Evolutionary conservation across 2,797 vertebrate genomes (phyloP), one percentile per base, ranked within the genome.

Genomic region (Parambassis ranga): DNA sequence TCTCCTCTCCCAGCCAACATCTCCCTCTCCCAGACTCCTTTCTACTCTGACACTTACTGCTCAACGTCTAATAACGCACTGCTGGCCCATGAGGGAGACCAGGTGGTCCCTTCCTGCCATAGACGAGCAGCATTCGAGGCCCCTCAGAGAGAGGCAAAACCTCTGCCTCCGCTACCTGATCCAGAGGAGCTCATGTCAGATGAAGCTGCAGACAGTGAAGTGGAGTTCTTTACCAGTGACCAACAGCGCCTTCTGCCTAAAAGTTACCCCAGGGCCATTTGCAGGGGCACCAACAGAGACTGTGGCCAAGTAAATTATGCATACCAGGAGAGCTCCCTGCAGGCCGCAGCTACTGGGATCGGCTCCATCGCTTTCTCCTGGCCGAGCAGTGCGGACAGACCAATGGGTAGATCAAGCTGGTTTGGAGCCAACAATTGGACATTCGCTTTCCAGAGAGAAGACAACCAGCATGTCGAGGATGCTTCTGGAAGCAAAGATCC

Each of bases 161-260:
- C 98, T 0, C 92, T 99, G 1, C 98, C 98, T 0, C 91, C 92
- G 28, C 86, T 84, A 13, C 98, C 97, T 0, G 84, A 94, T 75
- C 89, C 91, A 0, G 94, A 94, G 70, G 94, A 93, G 75, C 62
- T 88, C 15, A 78, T 81, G 71, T 81, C 87, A 7, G 96, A 98
- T n/a, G 95, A 97, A 55, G 90, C 90, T 0, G 91, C 91, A 0
- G 97, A 98, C 67, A 93, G 83, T 4, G 98, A 99, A 76, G 96
- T 98, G 3, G 96, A 98, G 67, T 97, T 95, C 75, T 91, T 98
- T 41, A 96, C 94, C 18, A 96, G 96, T 8, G 93, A 94, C 67
- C 84, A 87, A 7, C 81, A 58, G 11, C 83, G 81, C n/a, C 90
- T 94, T 49, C 78, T 94, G 63, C 89, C 91, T 5, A 91, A 84